phyloP scores from a whole-genome alignment of 2,113 vertebrate genomes.

The Cervus canadensis region DNA sequence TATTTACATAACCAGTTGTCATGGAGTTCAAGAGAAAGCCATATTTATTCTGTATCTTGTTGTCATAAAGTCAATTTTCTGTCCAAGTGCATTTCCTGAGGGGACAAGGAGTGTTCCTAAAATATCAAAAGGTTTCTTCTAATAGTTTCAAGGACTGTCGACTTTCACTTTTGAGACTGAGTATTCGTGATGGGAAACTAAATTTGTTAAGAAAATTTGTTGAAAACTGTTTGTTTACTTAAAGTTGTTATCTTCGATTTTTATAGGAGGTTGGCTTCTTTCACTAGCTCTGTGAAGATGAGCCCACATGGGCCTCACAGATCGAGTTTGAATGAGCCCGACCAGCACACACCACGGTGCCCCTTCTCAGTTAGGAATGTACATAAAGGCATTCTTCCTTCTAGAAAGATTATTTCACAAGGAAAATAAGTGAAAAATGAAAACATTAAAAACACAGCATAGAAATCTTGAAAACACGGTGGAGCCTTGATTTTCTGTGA shows the following conservation, averaged over 20 bases:
- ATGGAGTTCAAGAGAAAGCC: conserved; percentile 38
- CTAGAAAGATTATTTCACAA: neutral
- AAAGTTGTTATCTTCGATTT: conserved; percentile 12
- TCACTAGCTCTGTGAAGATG: neutral
- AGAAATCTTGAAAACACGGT: neutral
- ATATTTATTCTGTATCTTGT: conserved; percentile 52
- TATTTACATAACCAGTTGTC: conserved; percentile 48
- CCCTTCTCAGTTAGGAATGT: neutral
- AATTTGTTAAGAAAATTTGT: conserved; percentile 33
- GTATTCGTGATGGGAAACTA: conserved; percentile 27
- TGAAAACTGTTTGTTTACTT: conserved; percentile 30
- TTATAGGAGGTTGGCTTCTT: neutral
- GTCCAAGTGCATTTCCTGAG: conserved; percentile 32
- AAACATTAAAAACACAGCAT: neutral
- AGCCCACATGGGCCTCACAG: neutral
- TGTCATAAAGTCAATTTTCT: conserved; percentile 46
- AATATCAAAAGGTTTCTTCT: conserved; percentile 58
- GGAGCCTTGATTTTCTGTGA: neutral
- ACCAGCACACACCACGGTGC: neutral
- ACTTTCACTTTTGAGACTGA: conserved; percentile 10
- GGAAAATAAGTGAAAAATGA: neutral
- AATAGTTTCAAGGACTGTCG: conserved; percentile 32
- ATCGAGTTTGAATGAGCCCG: neutral
- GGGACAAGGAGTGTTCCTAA: conserved; percentile 9
- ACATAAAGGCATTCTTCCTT: conserved; percentile 12